Base-by-base conservation (phyloP, 2,797 vertebrate species). In the Pelochelys cantorii region DNA sequence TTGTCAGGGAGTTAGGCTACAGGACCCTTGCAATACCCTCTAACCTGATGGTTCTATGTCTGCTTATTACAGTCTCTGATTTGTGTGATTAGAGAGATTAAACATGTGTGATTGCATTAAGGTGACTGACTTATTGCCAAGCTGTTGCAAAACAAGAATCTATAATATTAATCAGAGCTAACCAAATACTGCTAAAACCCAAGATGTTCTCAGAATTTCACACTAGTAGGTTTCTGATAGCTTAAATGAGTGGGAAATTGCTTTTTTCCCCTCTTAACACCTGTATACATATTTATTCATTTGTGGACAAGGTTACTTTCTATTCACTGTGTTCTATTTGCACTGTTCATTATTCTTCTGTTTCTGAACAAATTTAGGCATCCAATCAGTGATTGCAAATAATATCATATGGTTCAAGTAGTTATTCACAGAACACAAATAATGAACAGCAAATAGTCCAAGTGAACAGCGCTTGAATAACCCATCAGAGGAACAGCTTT, bases 221-320 rank as follows among this genome's bases (percentile, higher is more conserved):
- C 5, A 71, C 2, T 79, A 42, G 2, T 7, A 27, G 1, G 1
- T 90, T 92, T 52, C 37, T 56, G 56, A 88, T 88, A 86, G 1
- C n/a, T 18, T 3, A 89, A 55, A 65, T 84, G 90, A 52, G 77
- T 3, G 62, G 86, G 81, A 89, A 1, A 2, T 75, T 52, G 23
- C 13, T 94, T 75, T 60, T 93, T 37, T 77, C 87, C 7, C 8
- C 13, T 83, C 78, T 87, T 78, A 87, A 77, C 25, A 65, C 92
- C 65, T 57, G 22, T 83, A 92, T 92, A 84, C 22, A 27, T 54
- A 83, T 81, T 91, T n/a, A 91, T 81, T 86, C 8, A 83, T 52
- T 4, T 86, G 37, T 89, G 92, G 87, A 87, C 22, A 96, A 79
- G 7, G 77, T 4, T n/a, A 34, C 81, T 92, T 13, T 48, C 52